phyloP scores from a whole-genome alignment of 35 echinoderm and acorn worm genomes.

The Strongylocentrotus purpuratus region DNA sequence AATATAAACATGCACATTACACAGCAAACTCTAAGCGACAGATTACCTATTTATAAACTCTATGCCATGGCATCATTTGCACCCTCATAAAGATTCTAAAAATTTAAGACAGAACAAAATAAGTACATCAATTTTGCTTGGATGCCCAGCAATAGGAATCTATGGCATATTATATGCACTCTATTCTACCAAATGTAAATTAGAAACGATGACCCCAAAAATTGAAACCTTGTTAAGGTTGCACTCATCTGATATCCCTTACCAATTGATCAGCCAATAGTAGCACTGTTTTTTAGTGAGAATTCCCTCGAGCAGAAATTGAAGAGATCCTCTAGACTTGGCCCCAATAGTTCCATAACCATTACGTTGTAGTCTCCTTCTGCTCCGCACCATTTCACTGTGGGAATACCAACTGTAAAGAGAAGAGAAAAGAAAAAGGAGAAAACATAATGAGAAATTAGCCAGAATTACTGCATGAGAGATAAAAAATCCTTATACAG shows the following conservation, averaged over 20 bases:
- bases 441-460: background rate
- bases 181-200: no score
- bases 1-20: no score
- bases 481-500: no score
- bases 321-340: slow-evolving; percentile 95
- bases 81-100: no score
- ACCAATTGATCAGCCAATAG: slow-evolving; percentile 98
- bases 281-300: slow-evolving; percentile 95
- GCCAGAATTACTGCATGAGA: background rate
- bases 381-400: slow-evolving; percentile 98
- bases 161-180: no score
- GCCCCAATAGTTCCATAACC: slow-evolving; percentile 96
- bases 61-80: no score
- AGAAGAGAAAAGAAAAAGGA: slow-evolving; percentile 35
- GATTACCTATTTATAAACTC: no score
- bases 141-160: no score
- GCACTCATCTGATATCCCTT: slow-evolving; percentile 32
- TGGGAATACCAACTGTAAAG: slow-evolving; percentile 91
- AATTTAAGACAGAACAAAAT: no score
- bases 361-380: slow-evolving; percentile 99
- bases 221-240: background rate
- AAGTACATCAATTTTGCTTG: no score
- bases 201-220: no score
- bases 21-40: no score
- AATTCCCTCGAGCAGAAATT: slow-evolving; percentile 94